Base-by-base conservation (phyloP, 2,113 vertebrate species). In the Corvus cornix region DNA sequence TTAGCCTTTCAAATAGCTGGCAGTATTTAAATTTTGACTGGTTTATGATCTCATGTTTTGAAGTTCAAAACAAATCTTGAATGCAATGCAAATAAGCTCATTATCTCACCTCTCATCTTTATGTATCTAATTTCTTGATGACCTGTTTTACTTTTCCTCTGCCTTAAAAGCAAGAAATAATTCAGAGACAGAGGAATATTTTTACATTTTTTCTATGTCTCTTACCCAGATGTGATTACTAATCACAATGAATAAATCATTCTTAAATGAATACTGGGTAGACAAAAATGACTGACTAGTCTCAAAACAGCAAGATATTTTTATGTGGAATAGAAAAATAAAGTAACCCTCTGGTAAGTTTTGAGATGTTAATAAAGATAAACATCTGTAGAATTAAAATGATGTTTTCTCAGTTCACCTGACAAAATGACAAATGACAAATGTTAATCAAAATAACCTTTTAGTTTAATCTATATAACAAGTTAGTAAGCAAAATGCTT, bases 41-140 rank as follows among this genome's bases (percentile, higher is more conserved):
- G 16, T 60, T 94, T 93, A 79, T 49, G 9, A 92, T 90, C 77
- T 89, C 82, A n/a, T 76, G 66, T 93, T 95, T 95, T 95, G 87
- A 97, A 97, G 60, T 96, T 96, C 93, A 75, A 95, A 97, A 96
- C 59, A 97, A 98, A 97, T 64, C 53, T 21, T 91, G 94, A 93
- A 96, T 93, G 80, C 70, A 96, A 96, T 96, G 84, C 78, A 97
- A 97, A 97, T 81, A 43, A 96, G 83, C 93, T 97, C 91, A 93
- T 94, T 97, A 94, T 96, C 96, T 97, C 92, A 94, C 94, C 93
- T 97, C 97, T 97, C 90, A 96, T 90, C 88, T 95, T 91, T 73
- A 86, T 94, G 72, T 84, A 85, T 95, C 97, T 97, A 90, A 97
- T 95, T 97, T 95, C 86, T 93, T 55, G 85, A 83, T 95, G 95